A percentile compares a stretch with the other conserved stretches of the same genome.
These are phyloP conservation scores for Carlito syrichta DNA, from an alignment of 2,113 vertebrate species.

Conservation along the genomic window DNA sequence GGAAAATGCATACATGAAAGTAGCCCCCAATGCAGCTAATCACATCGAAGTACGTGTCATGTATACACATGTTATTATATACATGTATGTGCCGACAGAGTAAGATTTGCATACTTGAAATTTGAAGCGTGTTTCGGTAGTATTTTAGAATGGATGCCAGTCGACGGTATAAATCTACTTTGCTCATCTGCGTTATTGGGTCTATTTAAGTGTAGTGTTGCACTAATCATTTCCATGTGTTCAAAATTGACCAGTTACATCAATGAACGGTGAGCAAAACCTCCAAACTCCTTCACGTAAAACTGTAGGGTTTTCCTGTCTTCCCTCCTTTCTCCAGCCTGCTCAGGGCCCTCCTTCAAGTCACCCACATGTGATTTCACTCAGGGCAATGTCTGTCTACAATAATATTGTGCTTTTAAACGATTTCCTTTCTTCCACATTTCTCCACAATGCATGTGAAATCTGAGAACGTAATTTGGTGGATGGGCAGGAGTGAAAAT, in stretches of 20 bases:
- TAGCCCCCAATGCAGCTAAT: background rate
- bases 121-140: background rate
- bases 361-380: constrained; percentile 47
- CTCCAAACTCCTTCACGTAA: constrained; percentile 29
- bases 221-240: constrained; percentile 80
- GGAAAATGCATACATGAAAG: background rate
- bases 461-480: constrained; percentile 36
- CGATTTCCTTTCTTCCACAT: constrained; percentile 47
- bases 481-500: constrained; percentile 30
- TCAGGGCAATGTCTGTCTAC: background rate
- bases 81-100: background rate
- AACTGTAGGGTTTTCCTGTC: constrained; percentile 47
- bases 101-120: background rate
- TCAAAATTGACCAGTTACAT: constrained; percentile 72
- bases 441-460: constrained; percentile 30
- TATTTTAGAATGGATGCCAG: constrained; percentile 57
- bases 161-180: constrained; percentile 42
- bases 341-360: background rate
- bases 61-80: background rate
- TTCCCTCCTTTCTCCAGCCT: background rate
- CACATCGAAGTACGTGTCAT: background rate
- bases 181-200: constrained; percentile 60
- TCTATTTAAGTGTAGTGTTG: constrained; percentile 67
- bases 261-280: constrained; percentile 55
- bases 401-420: constrained; percentile 10